A percentile compares a stretch with the other conserved stretches of the same genome.
These are phyloP conservation scores for Madoqua kirkii DNA, from an alignment of 2,113 vertebrate species.

Conservation along the genomic window DNA sequence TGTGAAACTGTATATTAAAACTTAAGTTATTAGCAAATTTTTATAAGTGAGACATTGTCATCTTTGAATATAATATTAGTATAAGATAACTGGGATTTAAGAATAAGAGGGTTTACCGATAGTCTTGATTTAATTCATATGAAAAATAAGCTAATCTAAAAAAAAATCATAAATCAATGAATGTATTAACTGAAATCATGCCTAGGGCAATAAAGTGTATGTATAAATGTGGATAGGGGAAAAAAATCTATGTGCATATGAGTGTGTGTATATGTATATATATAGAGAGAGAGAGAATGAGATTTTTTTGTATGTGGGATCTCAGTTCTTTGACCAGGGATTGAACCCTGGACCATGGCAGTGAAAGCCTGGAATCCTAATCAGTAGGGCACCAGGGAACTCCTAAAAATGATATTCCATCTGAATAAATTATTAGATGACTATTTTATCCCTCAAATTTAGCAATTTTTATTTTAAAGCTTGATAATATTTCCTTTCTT, in stretches of 20 bases:
- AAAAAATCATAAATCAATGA: not conserved
- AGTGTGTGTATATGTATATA: not conserved
- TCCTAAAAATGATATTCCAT: not conserved
- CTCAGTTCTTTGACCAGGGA: not conserved
- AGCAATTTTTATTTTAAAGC: not conserved
- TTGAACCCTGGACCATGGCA: not conserved
- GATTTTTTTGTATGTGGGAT: not conserved
- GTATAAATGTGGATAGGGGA: not conserved
- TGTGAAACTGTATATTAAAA: not conserved
- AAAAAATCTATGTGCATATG: not conserved
- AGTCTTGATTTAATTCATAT: slow-evolving; percentile 13
- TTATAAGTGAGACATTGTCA: not conserved
- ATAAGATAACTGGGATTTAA: slow-evolving; percentile 22
- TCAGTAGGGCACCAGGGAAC: not conserved
- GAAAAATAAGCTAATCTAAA: not conserved
- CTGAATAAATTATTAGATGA: not conserved
- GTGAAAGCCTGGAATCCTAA: not conserved
- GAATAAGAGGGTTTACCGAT: not conserved
- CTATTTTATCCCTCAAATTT: not conserved
- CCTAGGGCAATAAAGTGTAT: not conserved
- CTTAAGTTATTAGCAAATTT: not conserved
- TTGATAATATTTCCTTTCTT: not conserved
- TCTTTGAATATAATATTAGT: not conserved
- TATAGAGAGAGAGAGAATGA: not conserved
- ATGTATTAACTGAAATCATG: not conserved